phyloP scores from a whole-genome alignment of 2,888 invertebrate genomes.

The Therioaphis trifolii region DNA sequence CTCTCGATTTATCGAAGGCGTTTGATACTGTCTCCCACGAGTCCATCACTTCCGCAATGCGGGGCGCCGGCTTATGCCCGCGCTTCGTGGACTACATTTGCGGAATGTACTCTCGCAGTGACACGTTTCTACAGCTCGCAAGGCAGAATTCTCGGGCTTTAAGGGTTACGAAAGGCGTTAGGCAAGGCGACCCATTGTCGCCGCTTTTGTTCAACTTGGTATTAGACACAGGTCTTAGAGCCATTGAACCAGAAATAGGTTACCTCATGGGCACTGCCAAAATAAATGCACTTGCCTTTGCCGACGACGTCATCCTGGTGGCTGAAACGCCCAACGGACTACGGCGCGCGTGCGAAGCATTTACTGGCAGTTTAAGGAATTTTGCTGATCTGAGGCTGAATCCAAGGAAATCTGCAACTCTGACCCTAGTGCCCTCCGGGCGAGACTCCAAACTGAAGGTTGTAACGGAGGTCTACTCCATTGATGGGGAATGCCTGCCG shows the following conservation, averaged over 20 bases:
- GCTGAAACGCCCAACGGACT: too few relatives aligned
- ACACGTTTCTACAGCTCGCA: background rate
- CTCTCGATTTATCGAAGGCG: slow-evolving; percentile 12
- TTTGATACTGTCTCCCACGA: slow-evolving; percentile 12
- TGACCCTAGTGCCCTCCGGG: too few relatives aligned
- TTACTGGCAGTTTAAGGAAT: too few relatives aligned
- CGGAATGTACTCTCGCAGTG: background rate
- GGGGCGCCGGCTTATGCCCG: background rate
- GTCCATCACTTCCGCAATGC: background rate
- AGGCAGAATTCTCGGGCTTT: background rate
- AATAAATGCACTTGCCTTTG: background rate
- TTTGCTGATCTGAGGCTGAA: too few relatives aligned
- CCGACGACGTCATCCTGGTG: too few relatives aligned
- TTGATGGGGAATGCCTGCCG: too few relatives aligned
- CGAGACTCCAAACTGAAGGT: too few relatives aligned
- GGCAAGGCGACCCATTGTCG: slow-evolving; percentile 13
- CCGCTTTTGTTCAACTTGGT: background rate
- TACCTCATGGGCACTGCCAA: background rate
- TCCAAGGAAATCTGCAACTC: too few relatives aligned
- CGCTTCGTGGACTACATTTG: background rate
- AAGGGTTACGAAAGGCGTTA: background rate
- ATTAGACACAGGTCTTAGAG: background rate
- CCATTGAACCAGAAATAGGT: background rate
- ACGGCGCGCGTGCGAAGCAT: too few relatives aligned
- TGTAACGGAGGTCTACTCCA: too few relatives aligned